Conservation (phyloP, 2,888 invertebrate species). For the Bibio marci region DNA sequence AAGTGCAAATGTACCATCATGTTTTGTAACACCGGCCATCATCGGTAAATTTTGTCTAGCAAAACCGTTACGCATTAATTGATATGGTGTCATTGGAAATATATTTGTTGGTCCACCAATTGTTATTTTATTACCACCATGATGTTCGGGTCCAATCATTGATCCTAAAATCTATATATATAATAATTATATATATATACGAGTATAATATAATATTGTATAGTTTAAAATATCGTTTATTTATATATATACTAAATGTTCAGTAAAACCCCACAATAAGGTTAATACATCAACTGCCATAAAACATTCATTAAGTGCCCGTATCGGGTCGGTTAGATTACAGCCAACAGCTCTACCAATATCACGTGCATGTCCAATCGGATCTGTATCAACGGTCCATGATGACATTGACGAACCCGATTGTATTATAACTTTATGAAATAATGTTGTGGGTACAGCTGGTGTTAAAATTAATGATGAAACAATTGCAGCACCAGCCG, state of each 20-base stretch:
- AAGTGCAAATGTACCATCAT: conserved; percentile 31
- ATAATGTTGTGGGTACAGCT: conserved; percentile 27
- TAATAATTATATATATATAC: background rate
- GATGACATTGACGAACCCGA: conserved; percentile 34
- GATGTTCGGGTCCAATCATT: conserved; percentile 15
- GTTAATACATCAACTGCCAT: conserved; percentile 20
- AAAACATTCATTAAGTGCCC: conserved; percentile 20
- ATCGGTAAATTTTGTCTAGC: conserved; percentile 24
- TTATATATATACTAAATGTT: conserved; percentile 14
- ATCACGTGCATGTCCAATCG: conserved; percentile 24
- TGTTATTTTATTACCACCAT: conserved; percentile 22
- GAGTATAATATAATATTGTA: background rate
- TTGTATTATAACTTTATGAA: conserved; percentile 33
- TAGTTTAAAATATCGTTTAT: conserved; percentile 13
- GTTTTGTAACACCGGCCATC: conserved; percentile 31
- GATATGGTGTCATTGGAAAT: conserved; percentile 22
- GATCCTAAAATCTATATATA: conserved; percentile 9
- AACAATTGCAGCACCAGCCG: conserved; percentile 34
- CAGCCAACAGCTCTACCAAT: conserved; percentile 24
- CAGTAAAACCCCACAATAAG: conserved; percentile 17
- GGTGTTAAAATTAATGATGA: conserved; percentile 30
- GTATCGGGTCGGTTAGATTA: conserved; percentile 14
- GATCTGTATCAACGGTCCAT: conserved; percentile 31
- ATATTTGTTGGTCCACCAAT: conserved; percentile 17
- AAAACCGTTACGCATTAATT: conserved; percentile 3